These are phyloP conservation scores for Delia radicum DNA, from an alignment of 1,140 invertebrate genomes.

Conservation along the genomic window DNA sequence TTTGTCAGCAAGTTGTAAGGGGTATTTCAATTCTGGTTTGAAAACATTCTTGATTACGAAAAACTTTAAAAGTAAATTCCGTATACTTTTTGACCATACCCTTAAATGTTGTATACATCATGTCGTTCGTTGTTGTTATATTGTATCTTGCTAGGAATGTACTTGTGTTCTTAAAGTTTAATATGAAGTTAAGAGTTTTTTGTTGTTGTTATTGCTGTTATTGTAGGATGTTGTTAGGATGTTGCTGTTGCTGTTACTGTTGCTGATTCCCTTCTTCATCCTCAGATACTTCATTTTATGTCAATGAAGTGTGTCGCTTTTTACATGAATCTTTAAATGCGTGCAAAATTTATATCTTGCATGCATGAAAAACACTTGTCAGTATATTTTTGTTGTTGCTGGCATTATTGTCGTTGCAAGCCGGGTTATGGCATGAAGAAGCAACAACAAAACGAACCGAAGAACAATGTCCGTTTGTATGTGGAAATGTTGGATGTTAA, in stretches of 20 bases:
- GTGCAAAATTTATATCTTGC: slow-evolving; percentile 16
- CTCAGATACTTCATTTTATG: not conserved
- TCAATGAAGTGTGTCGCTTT: slow-evolving; percentile 20
- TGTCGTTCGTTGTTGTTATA: no score
- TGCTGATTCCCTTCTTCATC: not conserved
- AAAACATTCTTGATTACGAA: no score
- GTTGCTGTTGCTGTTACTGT: not conserved
- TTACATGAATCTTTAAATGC: slow-evolving; percentile 16
- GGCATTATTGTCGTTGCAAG: not conserved
- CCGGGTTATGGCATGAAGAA: not conserved
- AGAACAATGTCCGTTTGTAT: not conserved
- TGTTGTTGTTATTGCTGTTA: not conserved
- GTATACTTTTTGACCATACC: no score
- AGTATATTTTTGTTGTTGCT: not conserved
- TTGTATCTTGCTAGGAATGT: no score
- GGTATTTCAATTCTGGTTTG: no score
- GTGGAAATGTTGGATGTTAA: not conserved
- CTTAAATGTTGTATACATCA: no score
- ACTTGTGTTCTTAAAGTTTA: not conserved
- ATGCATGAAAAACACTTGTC: slow-evolving; percentile 11
- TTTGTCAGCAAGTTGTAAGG: no score
- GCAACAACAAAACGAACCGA: not conserved
- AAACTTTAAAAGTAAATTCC: no score
- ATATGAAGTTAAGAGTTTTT: not conserved
- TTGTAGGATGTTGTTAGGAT: not conserved